Percentiles rank a stretch among this genome's conserved stretches.
These are phyloP conservation scores for Alsophila aescularia DNA, from an alignment of 2,888 invertebrate genomes.

Conservation along the genomic window DNA sequence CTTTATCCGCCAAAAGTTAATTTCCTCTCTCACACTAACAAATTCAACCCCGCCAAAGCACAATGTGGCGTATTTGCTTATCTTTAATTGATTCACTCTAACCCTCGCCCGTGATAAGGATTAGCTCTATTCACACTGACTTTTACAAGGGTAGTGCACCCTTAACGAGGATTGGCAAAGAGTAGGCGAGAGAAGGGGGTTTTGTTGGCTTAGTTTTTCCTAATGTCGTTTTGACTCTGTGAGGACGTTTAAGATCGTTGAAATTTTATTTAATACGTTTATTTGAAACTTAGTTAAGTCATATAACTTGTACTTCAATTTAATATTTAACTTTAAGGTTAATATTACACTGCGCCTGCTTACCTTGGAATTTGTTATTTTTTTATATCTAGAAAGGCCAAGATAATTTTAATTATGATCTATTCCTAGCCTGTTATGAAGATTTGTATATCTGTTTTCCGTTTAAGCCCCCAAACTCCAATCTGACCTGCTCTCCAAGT, in stretches of 20 bases:
- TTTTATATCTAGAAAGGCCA: too few relatives aligned
- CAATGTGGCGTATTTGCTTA: constrained; percentile 82
- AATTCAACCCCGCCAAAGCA: constrained; percentile 69
- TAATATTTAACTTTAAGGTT: too few relatives aligned
- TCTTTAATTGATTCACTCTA: constrained; percentile 84
- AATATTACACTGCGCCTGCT: too few relatives aligned
- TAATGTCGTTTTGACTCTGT: constrained; percentile 33
- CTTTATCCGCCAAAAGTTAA: constrained; percentile 77
- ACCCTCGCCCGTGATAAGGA: constrained; percentile 78
- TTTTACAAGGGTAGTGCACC: constrained; percentile 81
- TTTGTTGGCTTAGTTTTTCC: constrained; percentile 28
- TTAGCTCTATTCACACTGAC: constrained; percentile 83
- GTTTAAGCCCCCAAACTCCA: too few relatives aligned
- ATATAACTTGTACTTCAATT: too few relatives aligned
- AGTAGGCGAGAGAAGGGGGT: constrained; percentile 31
- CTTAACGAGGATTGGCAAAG: constrained; percentile 71
- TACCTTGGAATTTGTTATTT: too few relatives aligned
- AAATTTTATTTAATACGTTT: too few relatives aligned
- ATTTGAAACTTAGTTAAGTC: too few relatives aligned
- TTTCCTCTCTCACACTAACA: constrained; percentile 78
- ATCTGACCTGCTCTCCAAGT: too few relatives aligned
- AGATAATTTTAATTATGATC: too few relatives aligned
- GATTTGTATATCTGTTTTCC: too few relatives aligned
- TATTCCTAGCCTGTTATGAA: too few relatives aligned
- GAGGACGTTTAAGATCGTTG: constrained; percentile 5